These are phyloP conservation scores for Platygyra sinensis DNA, from an alignment of 64 coral and sea anemone species.

Conservation along the genomic window DNA sequence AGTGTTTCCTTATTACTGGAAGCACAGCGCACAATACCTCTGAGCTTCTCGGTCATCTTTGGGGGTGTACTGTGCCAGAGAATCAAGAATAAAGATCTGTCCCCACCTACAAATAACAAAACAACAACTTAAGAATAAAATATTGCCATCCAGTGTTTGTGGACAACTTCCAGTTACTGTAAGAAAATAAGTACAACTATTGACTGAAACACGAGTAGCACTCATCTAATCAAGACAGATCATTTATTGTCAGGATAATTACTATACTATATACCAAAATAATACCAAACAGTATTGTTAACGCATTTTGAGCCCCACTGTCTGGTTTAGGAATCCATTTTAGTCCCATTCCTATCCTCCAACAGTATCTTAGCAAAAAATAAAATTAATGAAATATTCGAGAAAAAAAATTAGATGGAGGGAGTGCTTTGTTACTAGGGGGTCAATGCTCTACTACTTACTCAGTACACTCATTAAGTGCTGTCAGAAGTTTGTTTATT, in stretches of 20 bases:
- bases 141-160: background rate
- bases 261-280: too few species aligned
- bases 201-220: background rate
- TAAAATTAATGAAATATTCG: too few species aligned
- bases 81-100: constrained; percentile 99
- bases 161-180: background rate
- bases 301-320: too few species aligned
- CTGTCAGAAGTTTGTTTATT: constrained; percentile 94
- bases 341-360: too few species aligned
- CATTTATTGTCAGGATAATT: too few species aligned
- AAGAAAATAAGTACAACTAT: background rate
- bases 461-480: constrained; percentile 99
- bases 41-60: constrained; percentile 98
- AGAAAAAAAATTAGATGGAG: too few species aligned
- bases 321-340: too few species aligned
- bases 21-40: constrained; percentile 48
- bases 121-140: background rate
- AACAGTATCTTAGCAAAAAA: too few species aligned
- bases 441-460: constrained; percentile 33
- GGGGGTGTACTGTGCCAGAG: constrained; percentile 91
- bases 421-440: too few species aligned
- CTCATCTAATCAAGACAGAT: too few species aligned
- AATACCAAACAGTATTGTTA: too few species aligned
- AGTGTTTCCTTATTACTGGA: background rate
- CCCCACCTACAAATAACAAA: constrained; percentile 78